Evolutionary conservation across 2,797 vertebrate genomes (phyloP), one percentile per base, ranked within the genome.

Genomic region (Pangasius mekongensis): DNA sequence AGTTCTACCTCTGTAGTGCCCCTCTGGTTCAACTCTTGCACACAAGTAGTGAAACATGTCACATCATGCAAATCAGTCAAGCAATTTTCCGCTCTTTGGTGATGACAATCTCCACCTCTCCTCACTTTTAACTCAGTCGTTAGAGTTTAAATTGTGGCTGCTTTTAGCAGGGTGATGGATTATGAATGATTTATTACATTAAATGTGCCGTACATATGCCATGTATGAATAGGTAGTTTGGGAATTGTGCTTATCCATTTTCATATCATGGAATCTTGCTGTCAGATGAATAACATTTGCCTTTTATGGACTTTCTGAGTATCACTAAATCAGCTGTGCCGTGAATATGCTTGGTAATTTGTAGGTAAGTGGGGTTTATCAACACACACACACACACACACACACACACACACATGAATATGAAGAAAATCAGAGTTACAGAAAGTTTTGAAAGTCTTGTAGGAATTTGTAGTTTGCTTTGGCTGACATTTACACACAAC

Each of bases 141-240:
- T 78, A 80, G n/a, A 56, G n/a, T 33, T 80, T 80, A 0, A 8
- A 80, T 80, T 80, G 52, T 9, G 7, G 52, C 52, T 80, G 77
- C 77, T 33, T n/a, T 80, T 56, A 56, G 52, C 52, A 56, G n/a
- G 77, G 52, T 58, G 56, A 80, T 80, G 52, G 30, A 56, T 80
- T 80, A 56, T 80, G 47, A 80, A 80, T 80, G 52, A 80, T 80
- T 56, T 56, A 58, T 80, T 58, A 56, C 8, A 56, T 33, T 80
- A n/a, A 80, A 56, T 11, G 16, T 36, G 8, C 52, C 9, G 30
- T 30, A 54, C 30, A 8, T 22, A 80, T 22, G 18, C 18, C 49
- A 78, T 1, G 30, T 80, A 77, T 77, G 14, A 52, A 52, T 27
- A 52, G 74, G 30, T 13, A 78, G 6, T 78, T 54, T 56, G 52